Evolutionary conservation across 2,888 invertebrate genomes (phyloP).

Genomic region (Stegana nigrithorax): DNA sequence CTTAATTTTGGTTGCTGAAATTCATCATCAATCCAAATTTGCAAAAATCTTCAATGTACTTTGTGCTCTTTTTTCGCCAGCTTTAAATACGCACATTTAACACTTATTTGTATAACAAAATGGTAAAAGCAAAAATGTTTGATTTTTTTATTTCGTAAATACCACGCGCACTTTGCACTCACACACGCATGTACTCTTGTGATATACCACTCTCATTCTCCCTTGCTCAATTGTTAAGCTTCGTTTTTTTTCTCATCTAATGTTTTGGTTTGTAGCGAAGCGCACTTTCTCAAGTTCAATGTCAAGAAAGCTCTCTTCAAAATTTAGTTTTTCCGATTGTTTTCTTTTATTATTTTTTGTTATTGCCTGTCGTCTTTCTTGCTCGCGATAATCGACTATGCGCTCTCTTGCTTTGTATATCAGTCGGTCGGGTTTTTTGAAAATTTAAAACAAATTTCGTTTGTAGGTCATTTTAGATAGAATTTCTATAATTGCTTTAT

Average conservation of each 20-base stretch:
- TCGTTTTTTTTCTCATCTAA: constrained; percentile 7
- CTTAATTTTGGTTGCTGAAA: too few relatives aligned
- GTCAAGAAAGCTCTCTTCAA: constrained; percentile 45
- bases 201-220: background rate
- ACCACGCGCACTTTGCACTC: too few relatives aligned
- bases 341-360: background rate
- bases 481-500: background rate
- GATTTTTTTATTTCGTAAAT: too few relatives aligned
- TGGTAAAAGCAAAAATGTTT: too few relatives aligned
- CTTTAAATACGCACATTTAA: too few relatives aligned
- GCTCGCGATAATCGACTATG: background rate
- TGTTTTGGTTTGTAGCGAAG: constrained; percentile 16
- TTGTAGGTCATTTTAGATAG: background rate
- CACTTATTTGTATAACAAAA: too few relatives aligned
- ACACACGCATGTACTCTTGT: background rate
- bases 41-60: too few relatives aligned
- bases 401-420: background rate
- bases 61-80: too few relatives aligned
- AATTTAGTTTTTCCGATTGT: background rate
- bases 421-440: background rate
- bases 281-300: constrained; percentile 56
- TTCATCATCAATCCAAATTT: too few relatives aligned
- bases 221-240: constrained; percentile 28
- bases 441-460: background rate
- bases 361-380: background rate